Base-by-base conservation (phyloP, 2,797 vertebrate species). In the Podarcis siculus region DNA sequence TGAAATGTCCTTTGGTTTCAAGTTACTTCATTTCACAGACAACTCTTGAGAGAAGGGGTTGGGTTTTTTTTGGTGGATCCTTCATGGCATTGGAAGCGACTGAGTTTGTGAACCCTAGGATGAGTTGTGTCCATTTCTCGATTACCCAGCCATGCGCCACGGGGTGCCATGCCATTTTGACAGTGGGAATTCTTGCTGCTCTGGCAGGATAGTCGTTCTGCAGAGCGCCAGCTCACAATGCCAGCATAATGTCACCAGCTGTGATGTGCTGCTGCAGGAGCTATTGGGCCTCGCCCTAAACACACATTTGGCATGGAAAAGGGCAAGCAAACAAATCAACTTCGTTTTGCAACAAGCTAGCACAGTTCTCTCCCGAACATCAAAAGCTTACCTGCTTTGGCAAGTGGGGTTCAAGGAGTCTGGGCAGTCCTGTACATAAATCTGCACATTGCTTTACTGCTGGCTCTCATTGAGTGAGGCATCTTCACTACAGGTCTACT, bases 331-430 rank as follows among this genome's bases (percentile, higher is more conserved):
- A 67, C 37, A 83, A 81, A 73, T 95, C 90, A 95, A 92, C 96
- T 94, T 95, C 95, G 95, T 96, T 97, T 96, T 95, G 87, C 94
- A 95, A 95, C 92, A 89, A 94, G 94, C 88, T 72, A 92, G 93
- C 95, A 93, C 93, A 15, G 58, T 96, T 96, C 95, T 94, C 95
- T 94, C 42, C 83, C 89, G 95, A 96, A 89, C 23, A 30, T 94
- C 95, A 88, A 78, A 94, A 92, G 95, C 95, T 95, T 96, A 96
- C 96, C 95, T 96, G 95, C 15, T 94, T 95, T 94, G 92, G 91
- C 90, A 93, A 94, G 95, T 91, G 91, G 21, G 80, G 94, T 95
- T 95, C 95, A 90, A 96, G 95, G 95, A 96, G 96, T 88, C 82
- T 90, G 92, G 88, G 25, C 42, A 27, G 79, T 49, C 55, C 66